A percentile compares a stretch with the other conserved stretches of the same genome.
phyloP scores from a whole-genome alignment of 2,888 invertebrate genomes.

The Macrosiphum euphorbiae region DNA sequence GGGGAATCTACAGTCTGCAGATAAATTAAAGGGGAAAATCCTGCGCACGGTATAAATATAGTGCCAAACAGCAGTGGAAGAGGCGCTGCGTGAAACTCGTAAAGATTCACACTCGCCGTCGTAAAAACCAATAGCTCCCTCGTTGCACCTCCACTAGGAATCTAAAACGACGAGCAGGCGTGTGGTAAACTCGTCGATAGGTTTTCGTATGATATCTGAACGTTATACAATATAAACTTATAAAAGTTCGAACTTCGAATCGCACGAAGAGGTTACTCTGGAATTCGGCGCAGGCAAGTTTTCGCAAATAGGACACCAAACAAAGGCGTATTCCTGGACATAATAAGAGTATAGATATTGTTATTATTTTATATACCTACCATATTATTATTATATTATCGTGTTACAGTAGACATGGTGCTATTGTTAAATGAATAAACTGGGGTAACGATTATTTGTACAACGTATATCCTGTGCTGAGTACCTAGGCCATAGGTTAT shows the following conservation, averaged over 20 bases:
- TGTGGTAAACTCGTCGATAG: not conserved
- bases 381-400: not conserved
- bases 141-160: not conserved
- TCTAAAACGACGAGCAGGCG: not conserved
- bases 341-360: not conserved
- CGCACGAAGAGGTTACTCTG: not conserved
- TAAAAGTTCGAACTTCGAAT: not conserved
- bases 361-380: not conserved
- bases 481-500: not conserved
- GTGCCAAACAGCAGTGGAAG: not conserved
- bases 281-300: not conserved
- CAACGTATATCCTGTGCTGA: not conserved
- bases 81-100: not conserved
- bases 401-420: not conserved
- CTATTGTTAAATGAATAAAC: not conserved
- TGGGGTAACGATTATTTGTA: not conserved
- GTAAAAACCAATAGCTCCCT: not conserved
- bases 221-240: not conserved
- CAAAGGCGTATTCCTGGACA: not conserved
- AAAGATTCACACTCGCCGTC: not conserved
- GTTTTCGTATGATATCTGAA: not conserved
- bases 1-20: not conserved
- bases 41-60: not conserved
- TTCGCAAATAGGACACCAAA: not conserved
- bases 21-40: not conserved